Conservation (phyloP, 2,888 invertebrate species). For the Apotomis betuletana region DNA sequence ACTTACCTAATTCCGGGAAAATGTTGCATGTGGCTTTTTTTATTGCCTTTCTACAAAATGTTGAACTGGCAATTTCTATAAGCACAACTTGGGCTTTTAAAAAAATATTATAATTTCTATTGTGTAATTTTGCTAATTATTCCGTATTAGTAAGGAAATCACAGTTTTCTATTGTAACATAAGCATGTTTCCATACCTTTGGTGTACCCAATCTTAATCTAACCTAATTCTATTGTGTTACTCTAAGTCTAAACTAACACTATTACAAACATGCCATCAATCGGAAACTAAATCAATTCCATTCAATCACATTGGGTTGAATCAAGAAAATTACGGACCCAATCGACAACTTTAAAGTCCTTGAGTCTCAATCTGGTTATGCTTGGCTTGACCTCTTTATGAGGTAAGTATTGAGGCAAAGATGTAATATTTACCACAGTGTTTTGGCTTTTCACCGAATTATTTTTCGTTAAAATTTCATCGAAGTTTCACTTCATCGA, state of each 20-base stretch:
- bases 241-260: not conserved
- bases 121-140: too few relatives aligned
- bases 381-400: constrained; percentile 10
- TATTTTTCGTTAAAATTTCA: too few relatives aligned
- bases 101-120: too few relatives aligned
- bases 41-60: too few relatives aligned
- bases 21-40: too few relatives aligned
- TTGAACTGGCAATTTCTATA: too few relatives aligned
- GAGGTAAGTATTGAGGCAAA: not conserved
- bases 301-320: not conserved
- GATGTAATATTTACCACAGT: not conserved
- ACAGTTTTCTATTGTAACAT: too few relatives aligned
- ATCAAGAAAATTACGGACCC: constrained; percentile 23
- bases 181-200: not conserved
- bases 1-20: too few relatives aligned
- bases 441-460: too few relatives aligned
- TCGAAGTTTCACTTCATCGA: too few relatives aligned
- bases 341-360: constrained; percentile 27
- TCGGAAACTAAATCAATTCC: constrained; percentile 17
- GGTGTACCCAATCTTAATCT: not conserved
- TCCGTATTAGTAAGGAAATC: too few relatives aligned
- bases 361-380: not conserved
- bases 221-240: not conserved
- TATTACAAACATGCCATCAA: not conserved
- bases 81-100: too few relatives aligned